Evolutionary conservation across 1,140 invertebrate species (phyloP).

Genomic region (Apis florea): DNA sequence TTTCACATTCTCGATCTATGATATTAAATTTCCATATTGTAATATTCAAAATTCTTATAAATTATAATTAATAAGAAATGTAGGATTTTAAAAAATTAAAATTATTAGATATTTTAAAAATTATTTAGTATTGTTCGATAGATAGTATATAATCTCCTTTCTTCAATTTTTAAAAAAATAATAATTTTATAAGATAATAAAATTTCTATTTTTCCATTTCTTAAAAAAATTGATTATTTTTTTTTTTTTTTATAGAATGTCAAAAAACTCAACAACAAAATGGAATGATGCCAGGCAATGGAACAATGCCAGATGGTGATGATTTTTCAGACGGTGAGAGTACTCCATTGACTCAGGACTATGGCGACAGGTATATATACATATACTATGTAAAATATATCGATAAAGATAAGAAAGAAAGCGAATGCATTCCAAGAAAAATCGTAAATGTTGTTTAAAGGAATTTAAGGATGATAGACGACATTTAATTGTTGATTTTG

Average conservation of each 20-base stretch:
- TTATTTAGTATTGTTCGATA: no score
- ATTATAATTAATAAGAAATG: neutral
- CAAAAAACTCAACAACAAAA: conserved; percentile 78
- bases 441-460: no score
- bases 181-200: no score
- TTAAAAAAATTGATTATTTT: neutral
- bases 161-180: no score
- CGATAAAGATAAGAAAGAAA: no score
- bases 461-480: neutral
- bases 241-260: conserved; percentile 68
- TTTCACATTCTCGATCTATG: neutral
- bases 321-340: conserved; percentile 92
- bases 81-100: no score
- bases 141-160: no score
- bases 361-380: conserved; percentile 88
- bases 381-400: no score
- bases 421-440: conserved; percentile 3
- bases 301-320: conserved; percentile 84
- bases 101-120: no score
- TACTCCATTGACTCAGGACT: conserved; percentile 90
- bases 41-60: neutral
- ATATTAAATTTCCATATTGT: neutral
- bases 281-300: conserved; percentile 83
- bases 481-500: neutral
- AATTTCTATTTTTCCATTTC: no score